phyloP scores from a whole-genome alignment of 1,140 invertebrate genomes.

The Sipha flava region DNA sequence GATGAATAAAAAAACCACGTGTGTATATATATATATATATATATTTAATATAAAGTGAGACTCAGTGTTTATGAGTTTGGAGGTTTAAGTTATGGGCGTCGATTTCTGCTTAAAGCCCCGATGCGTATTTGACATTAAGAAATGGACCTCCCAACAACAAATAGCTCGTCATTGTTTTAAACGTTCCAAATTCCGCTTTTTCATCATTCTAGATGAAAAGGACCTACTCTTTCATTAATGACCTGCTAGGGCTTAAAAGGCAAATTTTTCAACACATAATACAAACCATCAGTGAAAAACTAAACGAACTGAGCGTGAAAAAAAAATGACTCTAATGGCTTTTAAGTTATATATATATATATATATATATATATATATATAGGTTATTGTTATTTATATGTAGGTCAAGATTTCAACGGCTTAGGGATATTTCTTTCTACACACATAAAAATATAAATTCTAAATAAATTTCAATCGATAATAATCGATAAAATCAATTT shows the following conservation, averaged over 20 bases:
- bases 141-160: slow-evolving; percentile 26
- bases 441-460: too few species aligned
- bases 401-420: not conserved
- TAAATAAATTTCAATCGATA: not conserved
- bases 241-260: slow-evolving; percentile 24
- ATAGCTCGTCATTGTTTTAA: slow-evolving; percentile 26
- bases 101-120: slow-evolving; percentile 23
- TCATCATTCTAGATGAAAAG: slow-evolving; percentile 24
- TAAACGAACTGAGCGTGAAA: slow-evolving; percentile 13
- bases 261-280: slow-evolving; percentile 26
- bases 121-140: slow-evolving; percentile 31
- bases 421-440: not conserved
- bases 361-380: not conserved
- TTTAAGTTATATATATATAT: not conserved
- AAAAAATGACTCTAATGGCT: not conserved
- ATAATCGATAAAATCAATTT: too few species aligned
- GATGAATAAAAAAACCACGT: not conserved
- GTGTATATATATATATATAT: not conserved
- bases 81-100: slow-evolving; percentile 25
- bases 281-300: not conserved
- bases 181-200: slow-evolving; percentile 29
- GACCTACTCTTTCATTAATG: slow-evolving; percentile 21
- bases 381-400: too few species aligned
- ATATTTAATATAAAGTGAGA: slow-evolving; percentile 3
- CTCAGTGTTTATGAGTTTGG: not conserved